These are phyloP conservation scores for Macroramphosus scolopax DNA, from an alignment of 2,797 vertebrate genomes.

Conservation along the genomic window DNA sequence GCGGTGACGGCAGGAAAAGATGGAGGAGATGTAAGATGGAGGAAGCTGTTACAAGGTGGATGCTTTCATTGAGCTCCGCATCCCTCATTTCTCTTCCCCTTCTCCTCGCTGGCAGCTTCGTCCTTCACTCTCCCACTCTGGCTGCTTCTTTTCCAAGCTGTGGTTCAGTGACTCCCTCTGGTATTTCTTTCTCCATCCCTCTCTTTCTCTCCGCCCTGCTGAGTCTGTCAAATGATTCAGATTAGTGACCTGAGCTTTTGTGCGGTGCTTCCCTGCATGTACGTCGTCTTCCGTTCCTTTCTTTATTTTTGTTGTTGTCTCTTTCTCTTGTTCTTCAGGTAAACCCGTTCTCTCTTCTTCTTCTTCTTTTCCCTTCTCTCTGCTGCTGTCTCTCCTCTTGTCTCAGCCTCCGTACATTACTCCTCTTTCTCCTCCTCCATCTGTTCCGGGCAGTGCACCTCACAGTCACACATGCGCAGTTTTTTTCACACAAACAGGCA, in stretches of 20 bases:
- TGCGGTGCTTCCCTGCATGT: no score
- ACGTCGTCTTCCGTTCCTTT: constrained; percentile 9
- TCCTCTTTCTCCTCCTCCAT: constrained; percentile 56
- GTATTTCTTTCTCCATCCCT: constrained; percentile 53
- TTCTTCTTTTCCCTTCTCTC: constrained; percentile 41
- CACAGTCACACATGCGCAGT: constrained; percentile 69
- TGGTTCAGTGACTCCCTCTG: constrained; percentile 24
- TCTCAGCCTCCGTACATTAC: no score
- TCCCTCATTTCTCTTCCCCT: constrained; percentile 24
- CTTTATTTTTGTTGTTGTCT: constrained; percentile 7
- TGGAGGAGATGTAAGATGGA: constrained; percentile 73
- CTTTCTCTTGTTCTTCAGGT: constrained; percentile 41
- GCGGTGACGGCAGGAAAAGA: constrained; percentile 39
- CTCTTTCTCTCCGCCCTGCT: constrained; percentile 13
- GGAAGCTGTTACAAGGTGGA: constrained; percentile 63
- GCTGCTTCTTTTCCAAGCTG: constrained; percentile 22
- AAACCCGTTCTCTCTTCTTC: constrained; percentile 13
- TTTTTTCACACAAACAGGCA: constrained; percentile 57
- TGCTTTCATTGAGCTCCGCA: constrained; percentile 27
- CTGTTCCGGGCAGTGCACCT: constrained; percentile 61
- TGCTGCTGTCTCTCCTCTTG: constrained; percentile 46
- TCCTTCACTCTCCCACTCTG: constrained; percentile 44
- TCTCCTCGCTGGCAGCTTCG: constrained; percentile 31
- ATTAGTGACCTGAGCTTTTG: constrained; percentile 25
- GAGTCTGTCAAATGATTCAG: constrained; percentile 14